phyloP scores from a whole-genome alignment of 2,113 vertebrate genomes.

The Petrocephalus microphthalmus region DNA sequence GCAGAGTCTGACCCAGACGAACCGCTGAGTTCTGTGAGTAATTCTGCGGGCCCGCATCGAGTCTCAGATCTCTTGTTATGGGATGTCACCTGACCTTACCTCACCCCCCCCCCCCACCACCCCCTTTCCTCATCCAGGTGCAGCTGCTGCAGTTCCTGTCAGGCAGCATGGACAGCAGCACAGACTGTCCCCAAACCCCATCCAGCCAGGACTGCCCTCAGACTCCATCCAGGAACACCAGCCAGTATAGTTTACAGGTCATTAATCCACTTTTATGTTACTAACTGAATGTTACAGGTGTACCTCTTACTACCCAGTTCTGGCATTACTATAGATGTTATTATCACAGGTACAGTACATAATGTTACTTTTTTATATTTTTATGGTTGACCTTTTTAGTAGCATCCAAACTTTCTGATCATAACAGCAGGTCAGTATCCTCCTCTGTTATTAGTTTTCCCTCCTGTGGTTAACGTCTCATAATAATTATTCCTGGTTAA shows the following conservation, averaged over 20 bases:
- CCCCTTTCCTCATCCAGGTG: constrained; percentile 59
- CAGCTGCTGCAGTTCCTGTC: constrained; percentile 75
- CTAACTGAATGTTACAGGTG: not conserved
- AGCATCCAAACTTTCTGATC: not conserved
- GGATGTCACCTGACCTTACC: not conserved
- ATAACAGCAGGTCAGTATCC: not conserved
- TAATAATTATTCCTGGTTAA: not conserved
- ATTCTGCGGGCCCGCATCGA: constrained; percentile 25
- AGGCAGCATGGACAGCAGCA: constrained; percentile 41
- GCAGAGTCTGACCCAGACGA: constrained; percentile 54
- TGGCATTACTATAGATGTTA: not conserved
- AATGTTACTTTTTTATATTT: not conserved
- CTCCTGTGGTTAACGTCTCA: not conserved
- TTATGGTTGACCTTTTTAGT: not conserved
- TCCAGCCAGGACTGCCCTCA: constrained; percentile 35
- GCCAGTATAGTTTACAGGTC: constrained; percentile 50
- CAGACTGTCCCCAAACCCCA: constrained; percentile 27
- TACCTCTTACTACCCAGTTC: not conserved
- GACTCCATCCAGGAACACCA: constrained; percentile 48
- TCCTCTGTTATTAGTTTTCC: not conserved
- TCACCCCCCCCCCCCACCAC: not conserved
- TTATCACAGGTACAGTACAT: not conserved
- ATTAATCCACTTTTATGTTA: not conserved
- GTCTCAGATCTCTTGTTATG: constrained; percentile 16
- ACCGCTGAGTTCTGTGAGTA: constrained; percentile 70